phyloP scores from a whole-genome alignment of 2,113 vertebrate genomes.

The Cyprinodon brontotheroides region DNA sequence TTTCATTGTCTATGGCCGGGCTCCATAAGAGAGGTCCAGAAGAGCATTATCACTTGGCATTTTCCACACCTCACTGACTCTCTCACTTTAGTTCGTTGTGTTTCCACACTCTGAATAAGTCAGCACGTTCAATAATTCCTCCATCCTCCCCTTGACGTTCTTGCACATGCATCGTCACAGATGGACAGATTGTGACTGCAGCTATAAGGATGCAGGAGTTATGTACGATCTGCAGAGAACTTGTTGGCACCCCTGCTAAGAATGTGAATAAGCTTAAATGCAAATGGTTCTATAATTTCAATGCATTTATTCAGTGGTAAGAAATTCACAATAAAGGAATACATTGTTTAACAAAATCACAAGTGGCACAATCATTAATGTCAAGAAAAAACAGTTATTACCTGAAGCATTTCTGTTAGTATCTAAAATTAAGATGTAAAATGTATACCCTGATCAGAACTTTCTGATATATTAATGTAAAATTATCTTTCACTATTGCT shows the following conservation, averaged over 20 bases:
- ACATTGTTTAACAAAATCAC: too few species aligned
- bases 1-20: slow-evolving; percentile 43
- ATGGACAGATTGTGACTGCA: slow-evolving; percentile 31
- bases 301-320: too few species aligned
- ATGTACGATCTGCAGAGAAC: neutral
- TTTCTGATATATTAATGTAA: too few species aligned
- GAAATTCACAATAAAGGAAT: too few species aligned
- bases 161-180: slow-evolving; percentile 28
- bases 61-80: slow-evolving; percentile 45
- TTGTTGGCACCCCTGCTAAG: too few species aligned
- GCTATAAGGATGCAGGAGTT: slow-evolving; percentile 21
- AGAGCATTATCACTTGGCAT: slow-evolving; percentile 54
- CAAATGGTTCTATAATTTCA: neutral
- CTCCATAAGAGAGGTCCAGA: slow-evolving; percentile 22
- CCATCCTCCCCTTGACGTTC: slow-evolving; percentile 29
- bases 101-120: slow-evolving; percentile 64
- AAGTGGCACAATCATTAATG: too few species aligned
- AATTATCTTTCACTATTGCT: too few species aligned
- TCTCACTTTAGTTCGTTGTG: slow-evolving; percentile 25
- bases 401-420: too few species aligned
- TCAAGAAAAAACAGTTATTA: too few species aligned
- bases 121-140: slow-evolving; percentile 71
- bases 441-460: too few species aligned
- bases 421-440: too few species aligned
- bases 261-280: neutral